phyloP scores from a whole-genome alignment of 2,113 vertebrate species.

The Burhinus oedicnemus region DNA sequence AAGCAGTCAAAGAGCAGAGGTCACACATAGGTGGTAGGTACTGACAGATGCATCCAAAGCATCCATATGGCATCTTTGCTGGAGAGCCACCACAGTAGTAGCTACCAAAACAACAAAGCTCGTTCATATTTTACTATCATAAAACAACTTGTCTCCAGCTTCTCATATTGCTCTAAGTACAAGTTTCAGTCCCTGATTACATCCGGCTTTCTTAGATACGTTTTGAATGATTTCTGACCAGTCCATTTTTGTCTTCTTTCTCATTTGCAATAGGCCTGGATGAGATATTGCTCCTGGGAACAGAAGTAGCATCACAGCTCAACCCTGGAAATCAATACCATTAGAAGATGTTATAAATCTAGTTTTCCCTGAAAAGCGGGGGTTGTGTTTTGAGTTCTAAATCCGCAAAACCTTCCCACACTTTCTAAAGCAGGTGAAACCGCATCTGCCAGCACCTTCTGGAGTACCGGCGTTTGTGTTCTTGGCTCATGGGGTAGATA shows the following conservation, averaged over 20 bases:
- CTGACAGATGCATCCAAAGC: background rate
- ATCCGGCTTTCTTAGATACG: background rate
- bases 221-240: background rate
- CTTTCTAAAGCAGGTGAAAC: background rate
- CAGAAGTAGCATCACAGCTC: background rate
- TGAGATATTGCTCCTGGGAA: background rate
- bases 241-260: background rate
- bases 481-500: background rate
- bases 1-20: background rate
- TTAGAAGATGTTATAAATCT: background rate
- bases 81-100: background rate
- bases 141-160: background rate
- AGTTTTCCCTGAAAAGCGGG: background rate
- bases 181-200: background rate
- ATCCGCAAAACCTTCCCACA: background rate
- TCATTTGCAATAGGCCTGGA: background rate
- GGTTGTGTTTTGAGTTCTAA: background rate
- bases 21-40: background rate
- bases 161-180: background rate
- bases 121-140: background rate
- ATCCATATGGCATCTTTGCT: background rate
- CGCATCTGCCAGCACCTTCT: background rate
- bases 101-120: background rate
- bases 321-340: background rate
- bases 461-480: background rate